Percentiles rank a stretch among this genome's conserved stretches.
Evolutionary conservation across 2,888 invertebrate genomes (phyloP).

Genomic region (Notodonta dromedarius): DNA sequence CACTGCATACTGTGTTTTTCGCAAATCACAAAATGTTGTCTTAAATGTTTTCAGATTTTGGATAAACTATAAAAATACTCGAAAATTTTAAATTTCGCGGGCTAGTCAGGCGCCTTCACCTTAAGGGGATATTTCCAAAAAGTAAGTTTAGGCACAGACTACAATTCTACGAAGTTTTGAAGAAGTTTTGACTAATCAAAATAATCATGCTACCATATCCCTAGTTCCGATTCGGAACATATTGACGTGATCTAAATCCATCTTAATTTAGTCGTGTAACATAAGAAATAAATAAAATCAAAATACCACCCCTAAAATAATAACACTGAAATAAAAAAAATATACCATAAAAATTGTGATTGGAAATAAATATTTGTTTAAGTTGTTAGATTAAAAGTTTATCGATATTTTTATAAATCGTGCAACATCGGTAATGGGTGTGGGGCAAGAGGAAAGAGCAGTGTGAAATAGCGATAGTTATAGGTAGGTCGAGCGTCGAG

Average conservation of each 20-base stretch:
- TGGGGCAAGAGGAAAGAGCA: constrained; percentile 71
- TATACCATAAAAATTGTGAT: constrained; percentile 2
- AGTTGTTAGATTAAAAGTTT: background rate
- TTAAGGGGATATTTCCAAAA: no score
- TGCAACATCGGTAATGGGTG: constrained; percentile 76
- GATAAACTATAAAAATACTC: no score
- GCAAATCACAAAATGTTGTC: no score
- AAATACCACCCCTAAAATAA: constrained; percentile 21
- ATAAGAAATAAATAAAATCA: constrained; percentile 36
- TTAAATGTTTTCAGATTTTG: no score
- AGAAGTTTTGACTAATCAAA: background rate
- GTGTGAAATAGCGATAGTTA: constrained; percentile 75
- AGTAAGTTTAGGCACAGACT: no score
- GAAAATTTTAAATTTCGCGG: no score
- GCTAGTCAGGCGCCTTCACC: no score
- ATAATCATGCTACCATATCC: background rate
- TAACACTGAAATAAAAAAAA: constrained; percentile 8
- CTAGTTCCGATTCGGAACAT: constrained; percentile 21
- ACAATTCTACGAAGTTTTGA: no score
- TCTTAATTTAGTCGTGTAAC: constrained; percentile 44
- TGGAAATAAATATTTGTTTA: constrained; percentile 3
- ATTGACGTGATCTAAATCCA: constrained; percentile 14
- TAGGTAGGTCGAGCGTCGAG: constrained; percentile 81
- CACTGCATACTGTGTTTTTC: no score
- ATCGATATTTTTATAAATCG: constrained; percentile 2